Evolutionary conservation across 2,797 vertebrate genomes (phyloP).

Genomic region (Parauchenoglanis punctatus): DNA sequence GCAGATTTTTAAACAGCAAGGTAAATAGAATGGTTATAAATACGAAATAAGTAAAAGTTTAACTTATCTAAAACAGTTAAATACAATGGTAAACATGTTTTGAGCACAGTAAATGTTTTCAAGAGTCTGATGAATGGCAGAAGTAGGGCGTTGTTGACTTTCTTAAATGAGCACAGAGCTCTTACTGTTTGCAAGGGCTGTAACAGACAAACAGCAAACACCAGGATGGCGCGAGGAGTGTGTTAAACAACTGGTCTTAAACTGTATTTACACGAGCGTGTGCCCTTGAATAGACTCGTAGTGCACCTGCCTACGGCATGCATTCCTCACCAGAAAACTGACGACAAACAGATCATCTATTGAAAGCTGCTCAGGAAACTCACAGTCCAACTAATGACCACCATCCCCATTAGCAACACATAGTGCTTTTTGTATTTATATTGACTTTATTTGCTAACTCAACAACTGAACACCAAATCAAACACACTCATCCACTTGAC

Average conservation of each 20-base stretch:
- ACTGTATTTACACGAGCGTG: slow-evolving; percentile 52
- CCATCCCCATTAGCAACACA: neutral
- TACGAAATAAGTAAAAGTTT: neutral
- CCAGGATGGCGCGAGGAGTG: slow-evolving; percentile 25
- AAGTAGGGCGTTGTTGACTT: slow-evolving; percentile 18
- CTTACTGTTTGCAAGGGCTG: slow-evolving; percentile 27
- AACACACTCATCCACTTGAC: slow-evolving; percentile 7
- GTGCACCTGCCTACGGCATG: slow-evolving; percentile 59
- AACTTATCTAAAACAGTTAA: neutral
- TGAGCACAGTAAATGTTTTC: neutral
- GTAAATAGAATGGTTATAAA: neutral
- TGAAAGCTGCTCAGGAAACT: neutral
- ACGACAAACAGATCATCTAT: slow-evolving; percentile 58
- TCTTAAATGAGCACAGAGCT: slow-evolving; percentile 35
- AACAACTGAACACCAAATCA: neutral
- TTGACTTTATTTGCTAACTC: slow-evolving; percentile 8
- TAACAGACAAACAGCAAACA: slow-evolving; percentile 40
- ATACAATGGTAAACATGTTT: slow-evolving; percentile 13
- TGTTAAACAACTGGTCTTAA: slow-evolving; percentile 53
- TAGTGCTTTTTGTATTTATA: neutral
- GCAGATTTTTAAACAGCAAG: neutral
- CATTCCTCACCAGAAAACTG: slow-evolving; percentile 63
- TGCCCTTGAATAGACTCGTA: slow-evolving; percentile 43
- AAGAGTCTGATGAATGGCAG: slow-evolving; percentile 12
- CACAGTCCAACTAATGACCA: neutral